Evolutionary conservation across 2,888 invertebrate species (phyloP), one percentile per base, ranked within the genome.

Genomic region (Andricus curvator): DNA sequence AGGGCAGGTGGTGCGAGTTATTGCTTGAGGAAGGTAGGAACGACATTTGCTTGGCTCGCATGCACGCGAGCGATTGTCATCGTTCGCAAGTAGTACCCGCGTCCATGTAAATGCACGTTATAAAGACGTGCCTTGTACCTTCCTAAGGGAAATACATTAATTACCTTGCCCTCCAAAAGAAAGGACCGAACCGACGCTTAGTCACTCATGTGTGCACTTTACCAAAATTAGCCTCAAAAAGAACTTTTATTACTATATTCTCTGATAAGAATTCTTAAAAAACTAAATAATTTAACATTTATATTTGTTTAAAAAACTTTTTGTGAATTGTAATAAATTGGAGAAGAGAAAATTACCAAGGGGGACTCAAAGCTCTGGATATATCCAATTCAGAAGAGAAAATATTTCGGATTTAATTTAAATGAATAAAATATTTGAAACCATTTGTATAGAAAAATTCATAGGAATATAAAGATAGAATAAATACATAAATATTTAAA

Each of bases 61-160:
- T 56, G 70, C 70, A 74, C 56, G 70, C 56, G 11, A 74, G n/a
- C 13, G 29, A 74, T 74, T 74, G 70, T 56, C 70, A 74, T 74
- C 70, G 51, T 56, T n/a, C 70, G 13, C 11, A 33, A 51, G 33
- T 70, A 70, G 51, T 51, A 70, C 70, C 29, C 9, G n/a, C 48
- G 2, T 68, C 44, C 44, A 22, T 44, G 62, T 33, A 67, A 67
- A 41, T 41, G n/a, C 41, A 67, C 67, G n/a, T 67, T 56, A 74
- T n/a, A 74, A 74, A 74, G 56, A 74, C 70, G 51, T 56, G 17
- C 56, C 41, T n/a, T 37, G 22, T 67, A 9, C 37, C 67, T 67
- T 41, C 37, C 33, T 66, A 5, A 22, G 9, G 20, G 20, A 51
- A 74, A 56, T n/a, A 33, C 70, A 51, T 51, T 56, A 70, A 70